phyloP scores from a whole-genome alignment of 1,140 invertebrate species.

The Tribolium madens region DNA sequence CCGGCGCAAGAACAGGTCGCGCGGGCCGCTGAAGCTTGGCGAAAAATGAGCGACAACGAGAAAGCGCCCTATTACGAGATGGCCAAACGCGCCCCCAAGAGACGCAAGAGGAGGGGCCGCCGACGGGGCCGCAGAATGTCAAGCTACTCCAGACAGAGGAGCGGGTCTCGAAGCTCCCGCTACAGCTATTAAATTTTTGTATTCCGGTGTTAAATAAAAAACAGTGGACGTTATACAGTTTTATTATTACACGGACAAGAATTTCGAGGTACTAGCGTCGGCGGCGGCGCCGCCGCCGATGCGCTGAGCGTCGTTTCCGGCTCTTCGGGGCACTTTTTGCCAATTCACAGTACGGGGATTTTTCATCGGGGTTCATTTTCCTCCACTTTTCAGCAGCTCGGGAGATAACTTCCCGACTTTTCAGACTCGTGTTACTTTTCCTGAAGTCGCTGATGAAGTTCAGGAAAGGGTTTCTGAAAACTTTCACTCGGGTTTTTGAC shows the following conservation, averaged over 20 bases:
- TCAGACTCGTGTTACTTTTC: slow-evolving; percentile 18
- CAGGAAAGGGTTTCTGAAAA: slow-evolving; percentile 33
- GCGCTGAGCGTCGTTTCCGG: background rate
- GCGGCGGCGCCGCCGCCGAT: background rate
- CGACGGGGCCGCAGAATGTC: background rate
- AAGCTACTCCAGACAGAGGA: background rate
- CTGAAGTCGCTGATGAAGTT: slow-evolving; percentile 43
- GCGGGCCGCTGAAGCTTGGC: background rate
- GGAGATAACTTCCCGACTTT: background rate
- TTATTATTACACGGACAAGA: too few relatives aligned
- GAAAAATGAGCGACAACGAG: background rate
- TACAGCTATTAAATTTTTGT: too few relatives aligned
- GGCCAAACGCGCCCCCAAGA: background rate
- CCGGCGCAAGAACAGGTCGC: background rate
- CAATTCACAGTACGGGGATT: slow-evolving; percentile 25
- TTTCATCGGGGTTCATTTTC: slow-evolving; percentile 37
- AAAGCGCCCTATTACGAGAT: slow-evolving; percentile 3
- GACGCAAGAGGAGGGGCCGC: background rate
- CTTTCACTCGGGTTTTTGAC: background rate
- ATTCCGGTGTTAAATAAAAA: too few relatives aligned
- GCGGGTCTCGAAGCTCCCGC: background rate
- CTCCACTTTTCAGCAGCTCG: slow-evolving; percentile 41
- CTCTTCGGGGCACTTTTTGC: slow-evolving; percentile 25
- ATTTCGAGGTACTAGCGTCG: too few relatives aligned
- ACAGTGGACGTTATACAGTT: too few relatives aligned